Percentiles rank a stretch among this genome's conserved stretches.
phyloP scores from a whole-genome alignment of 1,140 invertebrate genomes.

The Euwallacea similis region DNA sequence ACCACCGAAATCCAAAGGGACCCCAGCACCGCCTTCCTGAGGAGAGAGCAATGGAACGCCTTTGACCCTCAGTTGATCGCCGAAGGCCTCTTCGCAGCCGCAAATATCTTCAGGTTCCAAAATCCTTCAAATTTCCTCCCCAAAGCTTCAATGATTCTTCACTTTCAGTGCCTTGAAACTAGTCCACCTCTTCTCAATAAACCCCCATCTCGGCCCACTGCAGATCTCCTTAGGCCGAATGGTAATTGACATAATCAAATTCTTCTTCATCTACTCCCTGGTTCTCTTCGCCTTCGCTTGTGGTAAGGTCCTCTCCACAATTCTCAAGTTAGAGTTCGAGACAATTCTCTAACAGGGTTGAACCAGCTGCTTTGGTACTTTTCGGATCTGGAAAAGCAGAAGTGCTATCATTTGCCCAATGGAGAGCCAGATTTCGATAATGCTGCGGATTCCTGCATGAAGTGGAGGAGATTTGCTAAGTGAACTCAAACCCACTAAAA shows the following conservation, averaged over 20 bases:
- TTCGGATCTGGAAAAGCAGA: conserved; percentile 75
- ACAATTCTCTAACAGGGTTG: conserved; percentile 56
- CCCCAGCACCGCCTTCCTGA: conserved; percentile 68
- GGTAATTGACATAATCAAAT: conserved; percentile 87
- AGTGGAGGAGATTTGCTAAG: conserved; percentile 74
- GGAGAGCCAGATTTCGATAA: conserved; percentile 67
- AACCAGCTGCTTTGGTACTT: conserved; percentile 92
- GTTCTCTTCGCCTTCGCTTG: conserved; percentile 85
- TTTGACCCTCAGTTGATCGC: conserved; percentile 94
- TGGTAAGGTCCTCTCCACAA: conserved; percentile 55
- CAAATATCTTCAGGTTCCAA: conserved; percentile 82
- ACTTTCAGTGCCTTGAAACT: conserved; percentile 75
- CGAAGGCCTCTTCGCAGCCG: conserved; percentile 92
- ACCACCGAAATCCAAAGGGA: conserved; percentile 65
- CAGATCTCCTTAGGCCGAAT: conserved; percentile 82
- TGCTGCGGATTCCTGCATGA: conserved; percentile 70
- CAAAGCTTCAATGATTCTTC: not conserved
- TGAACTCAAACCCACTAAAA: conserved; percentile 42
- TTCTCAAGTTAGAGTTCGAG: conserved; percentile 2
- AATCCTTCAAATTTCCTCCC: no score
- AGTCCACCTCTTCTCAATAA: conserved; percentile 88
- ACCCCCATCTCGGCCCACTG: conserved; percentile 85
- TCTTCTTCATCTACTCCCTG: conserved; percentile 83
- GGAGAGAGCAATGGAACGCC: conserved; percentile 85
- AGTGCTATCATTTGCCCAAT: conserved; percentile 67